These are phyloP conservation scores for Danaus chrysippus DNA, from an alignment of 2,888 invertebrate species.

Conservation along the genomic window DNA sequence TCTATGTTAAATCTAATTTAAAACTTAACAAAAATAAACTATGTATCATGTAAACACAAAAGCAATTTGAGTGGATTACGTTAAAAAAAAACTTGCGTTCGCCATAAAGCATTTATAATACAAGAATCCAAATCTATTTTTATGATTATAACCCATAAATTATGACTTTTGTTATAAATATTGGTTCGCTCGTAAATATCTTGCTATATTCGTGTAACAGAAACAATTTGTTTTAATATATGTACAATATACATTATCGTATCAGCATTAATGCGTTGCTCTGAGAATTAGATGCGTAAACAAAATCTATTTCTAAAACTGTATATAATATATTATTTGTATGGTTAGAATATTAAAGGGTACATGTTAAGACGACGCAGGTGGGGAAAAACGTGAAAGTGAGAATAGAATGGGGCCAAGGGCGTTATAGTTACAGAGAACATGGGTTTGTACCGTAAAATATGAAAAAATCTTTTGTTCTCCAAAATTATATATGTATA, in stretches of 20 bases:
- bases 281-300: neutral
- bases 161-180: slow-evolving; percentile 12
- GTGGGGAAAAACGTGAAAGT: slow-evolving; percentile 1
- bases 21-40: no score
- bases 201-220: slow-evolving; percentile 9
- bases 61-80: neutral
- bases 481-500: neutral
- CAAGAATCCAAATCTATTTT: slow-evolving; percentile 13
- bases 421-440: neutral
- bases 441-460: neutral
- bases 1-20: no score
- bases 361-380: slow-evolving; percentile 1
- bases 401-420: neutral
- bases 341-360: neutral
- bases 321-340: neutral
- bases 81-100: slow-evolving; percentile 1
- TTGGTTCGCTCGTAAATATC: slow-evolving; percentile 14
- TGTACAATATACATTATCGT: slow-evolving; percentile 2
- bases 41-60: neutral
- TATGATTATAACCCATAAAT: slow-evolving; percentile 13
- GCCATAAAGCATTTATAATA: neutral
- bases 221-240: slow-evolving; percentile 10
- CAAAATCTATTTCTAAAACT: neutral
- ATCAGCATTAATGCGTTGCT: slow-evolving; percentile 1
- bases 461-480: neutral